phyloP scores from a whole-genome alignment of 2,113 vertebrate genomes.

The Tragulus kanchil region DNA sequence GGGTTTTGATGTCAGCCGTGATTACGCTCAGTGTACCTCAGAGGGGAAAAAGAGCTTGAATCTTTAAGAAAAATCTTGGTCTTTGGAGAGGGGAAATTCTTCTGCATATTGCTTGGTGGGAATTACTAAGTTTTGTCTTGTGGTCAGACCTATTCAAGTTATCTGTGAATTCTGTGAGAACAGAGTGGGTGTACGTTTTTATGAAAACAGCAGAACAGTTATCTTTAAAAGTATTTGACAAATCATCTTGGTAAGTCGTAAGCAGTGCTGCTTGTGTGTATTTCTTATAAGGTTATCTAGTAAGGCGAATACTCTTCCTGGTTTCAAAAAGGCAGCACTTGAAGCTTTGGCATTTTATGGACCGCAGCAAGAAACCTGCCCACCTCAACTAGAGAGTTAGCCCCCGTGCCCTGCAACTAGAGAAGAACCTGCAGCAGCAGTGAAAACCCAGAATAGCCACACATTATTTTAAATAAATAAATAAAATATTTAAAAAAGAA shows the following conservation, averaged over 20 bases:
- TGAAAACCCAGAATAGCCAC: no score
- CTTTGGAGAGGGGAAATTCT: background rate
- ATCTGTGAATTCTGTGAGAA: background rate
- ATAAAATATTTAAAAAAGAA: no score
- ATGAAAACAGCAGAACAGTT: background rate
- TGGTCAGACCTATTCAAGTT: background rate
- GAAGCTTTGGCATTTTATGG: background rate
- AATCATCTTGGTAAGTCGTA: background rate
- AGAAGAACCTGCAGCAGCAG: no score
- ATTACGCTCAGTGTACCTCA: background rate
- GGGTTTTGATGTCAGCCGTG: background rate
- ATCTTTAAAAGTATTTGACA: background rate
- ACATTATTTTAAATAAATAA: no score
- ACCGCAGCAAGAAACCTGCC: no score
- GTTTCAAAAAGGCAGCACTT: background rate
- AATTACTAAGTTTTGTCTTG: background rate
- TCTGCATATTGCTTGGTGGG: background rate
- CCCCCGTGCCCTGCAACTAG: no score
- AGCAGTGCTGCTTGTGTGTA: background rate
- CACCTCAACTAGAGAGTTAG: no score
- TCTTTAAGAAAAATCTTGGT: slow-evolving; percentile 11
- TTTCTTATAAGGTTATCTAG: background rate
- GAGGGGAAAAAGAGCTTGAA: background rate
- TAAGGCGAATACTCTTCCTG: background rate
- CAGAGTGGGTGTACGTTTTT: background rate